A percentile compares a stretch with the other conserved stretches of the same genome.
These are phyloP conservation scores for Coracias cyanogaster DNA, from an alignment of 2,797 vertebrate genomes.

Conservation along the genomic window DNA sequence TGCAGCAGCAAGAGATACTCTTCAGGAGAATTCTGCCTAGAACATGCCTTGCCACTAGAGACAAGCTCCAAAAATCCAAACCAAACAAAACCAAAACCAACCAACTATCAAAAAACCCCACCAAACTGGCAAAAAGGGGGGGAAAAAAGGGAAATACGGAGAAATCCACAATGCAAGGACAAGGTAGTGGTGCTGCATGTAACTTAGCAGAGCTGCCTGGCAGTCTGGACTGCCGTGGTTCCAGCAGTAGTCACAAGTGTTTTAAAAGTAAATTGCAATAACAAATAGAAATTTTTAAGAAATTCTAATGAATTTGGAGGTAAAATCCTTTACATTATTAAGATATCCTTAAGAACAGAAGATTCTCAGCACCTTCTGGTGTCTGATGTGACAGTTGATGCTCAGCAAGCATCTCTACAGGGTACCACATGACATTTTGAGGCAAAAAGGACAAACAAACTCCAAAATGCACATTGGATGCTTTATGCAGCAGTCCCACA, in stretches of 20 bases:
- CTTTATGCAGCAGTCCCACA: background rate
- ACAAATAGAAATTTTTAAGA: rapidly evolving
- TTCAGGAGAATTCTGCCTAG: background rate
- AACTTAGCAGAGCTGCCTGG: background rate
- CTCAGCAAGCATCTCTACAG: background rate
- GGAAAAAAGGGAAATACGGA: background rate
- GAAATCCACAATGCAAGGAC: background rate
- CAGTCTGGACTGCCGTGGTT: background rate
- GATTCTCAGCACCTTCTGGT: background rate
- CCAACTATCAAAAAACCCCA: background rate
- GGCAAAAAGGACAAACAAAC: background rate
- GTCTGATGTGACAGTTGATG: background rate
- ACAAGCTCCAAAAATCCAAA: background rate
- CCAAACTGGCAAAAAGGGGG: background rate
- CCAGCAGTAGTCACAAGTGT: background rate
- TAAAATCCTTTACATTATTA: background rate
- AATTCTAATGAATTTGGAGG: background rate
- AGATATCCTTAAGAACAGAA: background rate
- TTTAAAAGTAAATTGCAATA: background rate
- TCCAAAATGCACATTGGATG: background rate
- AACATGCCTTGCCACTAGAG: background rate
- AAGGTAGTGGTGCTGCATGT: background rate
- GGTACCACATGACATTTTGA: background rate
- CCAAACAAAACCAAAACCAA: background rate
- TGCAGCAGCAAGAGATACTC: background rate